phyloP scores from a whole-genome alignment of 30 jellyfish, hydroid and myxozoan genomes.

The Sanderia malayensis region DNA sequence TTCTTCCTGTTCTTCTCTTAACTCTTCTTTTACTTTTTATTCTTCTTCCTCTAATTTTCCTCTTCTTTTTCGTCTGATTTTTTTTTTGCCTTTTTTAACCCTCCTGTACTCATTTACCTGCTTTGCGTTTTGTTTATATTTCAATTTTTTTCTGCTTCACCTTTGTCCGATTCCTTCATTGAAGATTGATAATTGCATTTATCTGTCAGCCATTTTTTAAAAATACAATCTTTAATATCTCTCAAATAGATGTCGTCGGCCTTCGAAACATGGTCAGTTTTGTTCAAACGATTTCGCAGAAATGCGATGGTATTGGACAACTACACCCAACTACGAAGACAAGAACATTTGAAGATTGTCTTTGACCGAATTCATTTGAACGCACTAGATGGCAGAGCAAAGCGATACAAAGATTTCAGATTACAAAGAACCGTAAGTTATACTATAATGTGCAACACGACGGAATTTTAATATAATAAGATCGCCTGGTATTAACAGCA shows the following conservation, averaged over 20 bases:
- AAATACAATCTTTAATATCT: not conserved
- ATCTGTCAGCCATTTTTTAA: not conserved
- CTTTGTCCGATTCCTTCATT: not conserved
- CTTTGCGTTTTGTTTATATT: too few species aligned
- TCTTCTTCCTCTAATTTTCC: too few species aligned
- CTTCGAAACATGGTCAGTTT: constrained; percentile 20
- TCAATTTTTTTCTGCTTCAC: too few species aligned
- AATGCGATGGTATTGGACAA: constrained; percentile 46
- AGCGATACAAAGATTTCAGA: not conserved
- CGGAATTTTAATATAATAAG: too few species aligned
- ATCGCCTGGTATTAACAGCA: too few species aligned
- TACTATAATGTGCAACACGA: too few species aligned
- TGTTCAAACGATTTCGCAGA: constrained; percentile 11
- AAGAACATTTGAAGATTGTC: constrained; percentile 30
- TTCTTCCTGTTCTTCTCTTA: not conserved
- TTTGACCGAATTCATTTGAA: constrained; percentile 15
- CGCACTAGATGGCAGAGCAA: constrained; percentile 41
- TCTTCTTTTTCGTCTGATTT: too few species aligned
- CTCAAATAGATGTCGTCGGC: constrained; percentile 25
- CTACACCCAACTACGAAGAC: constrained; percentile 41
- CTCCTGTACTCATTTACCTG: too few species aligned
- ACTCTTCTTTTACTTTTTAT: too few species aligned
- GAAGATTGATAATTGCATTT: not conserved
- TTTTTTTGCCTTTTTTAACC: too few species aligned
- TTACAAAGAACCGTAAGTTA: constrained; percentile 35